Evolutionary conservation across 2,888 invertebrate genomes (phyloP), one percentile per base, ranked within the genome.

Genomic region (Pandemis cinnamomeana): DNA sequence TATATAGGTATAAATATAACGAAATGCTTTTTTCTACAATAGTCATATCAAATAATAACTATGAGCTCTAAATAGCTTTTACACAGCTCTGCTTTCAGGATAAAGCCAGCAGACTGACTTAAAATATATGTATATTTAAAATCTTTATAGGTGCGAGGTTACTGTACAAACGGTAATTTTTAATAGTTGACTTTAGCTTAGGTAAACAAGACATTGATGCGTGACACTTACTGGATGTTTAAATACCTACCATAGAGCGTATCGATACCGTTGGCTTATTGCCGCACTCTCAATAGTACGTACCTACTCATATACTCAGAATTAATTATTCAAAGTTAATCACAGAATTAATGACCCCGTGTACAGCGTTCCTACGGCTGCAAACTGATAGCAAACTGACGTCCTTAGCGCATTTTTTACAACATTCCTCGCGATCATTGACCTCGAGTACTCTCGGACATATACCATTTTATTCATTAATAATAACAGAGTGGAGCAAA

Each of bases 331-430:
- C 76, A 68, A 84, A 87, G 80, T 80, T 86, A 88, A 90, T 89
- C 84, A 87, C 77, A 83, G 82, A 87, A 86, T 83, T 87, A 87
- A 89, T 87, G 86, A 88, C 85, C 85, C 80, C 83, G 80, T 80
- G 80, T 81, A 81, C 84, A 84, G 80, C 83, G 81, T 82, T 83
- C 84, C 81, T 82, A 84, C 83, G 82, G 83, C 85, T n/a, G n/a
- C n/a, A n/a, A n/a, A n/a, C n/a, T 87, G 87, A 88, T 87, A 89
- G 87, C 84, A 81, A 87, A 86, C 83, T 85, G 85, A 86, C 89
- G 91, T 92, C 91, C 91, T 92, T 91, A 89, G 85, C 87, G 85
- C 84, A 89, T 90, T 92, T 92, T 93, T 93, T 92, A 90, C 86
- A 89, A 86, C 91, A 92, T 92, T 91, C 91, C 88, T 77, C 78